A percentile compares a stretch with the other conserved stretches of the same genome.
These are phyloP conservation scores for Magallana nippona DNA, from an alignment of 2,888 invertebrate genomes.

Conservation along the genomic window DNA sequence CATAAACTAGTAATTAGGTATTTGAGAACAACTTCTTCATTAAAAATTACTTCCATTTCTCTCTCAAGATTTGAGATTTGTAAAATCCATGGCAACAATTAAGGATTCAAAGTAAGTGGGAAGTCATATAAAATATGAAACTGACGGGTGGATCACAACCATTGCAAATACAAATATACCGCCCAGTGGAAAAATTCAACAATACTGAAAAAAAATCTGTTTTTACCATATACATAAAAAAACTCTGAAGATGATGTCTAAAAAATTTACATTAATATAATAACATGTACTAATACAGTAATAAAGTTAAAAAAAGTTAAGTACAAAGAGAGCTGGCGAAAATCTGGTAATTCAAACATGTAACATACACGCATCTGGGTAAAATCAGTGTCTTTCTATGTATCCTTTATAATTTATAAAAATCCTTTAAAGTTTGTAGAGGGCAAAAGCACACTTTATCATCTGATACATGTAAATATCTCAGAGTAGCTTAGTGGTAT, in stretches of 20 bases:
- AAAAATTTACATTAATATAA: too few species aligned
- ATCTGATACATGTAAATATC: not conserved
- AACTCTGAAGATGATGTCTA: too few species aligned
- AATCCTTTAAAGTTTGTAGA: not conserved
- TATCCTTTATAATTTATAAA: too few species aligned
- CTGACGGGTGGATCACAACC: constrained; percentile 29
- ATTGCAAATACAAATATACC: constrained; percentile 1
- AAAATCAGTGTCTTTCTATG: not conserved
- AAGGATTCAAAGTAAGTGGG: not conserved
- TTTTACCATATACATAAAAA: too few species aligned
- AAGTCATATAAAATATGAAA: constrained; percentile 15
- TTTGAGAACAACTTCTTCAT: too few species aligned
- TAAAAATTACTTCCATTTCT: too few species aligned
- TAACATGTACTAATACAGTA: too few species aligned
- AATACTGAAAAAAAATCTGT: too few species aligned
- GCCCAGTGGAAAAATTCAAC: not conserved
- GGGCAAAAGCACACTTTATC: not conserved
- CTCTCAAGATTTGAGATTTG: not conserved
- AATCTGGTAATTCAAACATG: too few species aligned
- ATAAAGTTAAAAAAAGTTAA: too few species aligned
- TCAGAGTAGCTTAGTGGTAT: not conserved
- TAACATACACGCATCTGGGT: not conserved
- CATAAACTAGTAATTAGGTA: too few species aligned
- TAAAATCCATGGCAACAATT: constrained; percentile 11
- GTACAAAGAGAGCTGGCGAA: too few species aligned